Evolutionary conservation across 2,888 invertebrate species (phyloP), one percentile per base, ranked within the genome.

Genomic region (Hypercompe scribonia): DNA sequence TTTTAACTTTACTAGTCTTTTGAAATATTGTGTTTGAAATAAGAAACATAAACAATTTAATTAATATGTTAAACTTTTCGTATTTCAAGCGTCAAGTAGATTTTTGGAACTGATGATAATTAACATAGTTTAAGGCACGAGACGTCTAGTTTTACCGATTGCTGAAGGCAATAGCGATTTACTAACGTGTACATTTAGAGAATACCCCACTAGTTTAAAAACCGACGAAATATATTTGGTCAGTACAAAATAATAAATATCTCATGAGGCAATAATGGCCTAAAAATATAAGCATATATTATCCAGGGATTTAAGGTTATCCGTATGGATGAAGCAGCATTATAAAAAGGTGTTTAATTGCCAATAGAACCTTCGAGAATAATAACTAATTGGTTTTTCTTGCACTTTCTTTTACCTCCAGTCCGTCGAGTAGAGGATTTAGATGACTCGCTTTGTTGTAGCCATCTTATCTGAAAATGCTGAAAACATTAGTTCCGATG

Each of bases 311-410:
- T 73, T 71, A 63, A 31, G 66, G 66, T 61, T 74, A 70, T 65
- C 70, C 21, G 63, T 69, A 34, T 36, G 61, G 74, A 74, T 74
- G 73, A 74, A 73, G 70, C 63, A 76, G 74, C 63, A 46, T 76
- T 74, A 78, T 81, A 76, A 78, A 83, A 77, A 33, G 64, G 63
- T 70, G 28, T 70, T 54, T 42, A 36, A 11, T 31, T 3, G 21
- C 64, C 54, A 73, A 68, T 68, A 34, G 31, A 67, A 67, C 46
- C 64, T n/a, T 58, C 31, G 58, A 28, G 36, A 69, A 71, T 71
- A 66, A 71, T 69, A 66, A n/a, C n/a, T n/a, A n/a, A 33, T 46
- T 64, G 15, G 18, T 65, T 58, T 67, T 67, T 68, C 46, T n/a
- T 28, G 11, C 58, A 63, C 10, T 67, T 54, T 33, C 24, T 46